Evolutionary conservation across 2,888 invertebrate species (phyloP).

Genomic region (Diarsia dahlii): DNA sequence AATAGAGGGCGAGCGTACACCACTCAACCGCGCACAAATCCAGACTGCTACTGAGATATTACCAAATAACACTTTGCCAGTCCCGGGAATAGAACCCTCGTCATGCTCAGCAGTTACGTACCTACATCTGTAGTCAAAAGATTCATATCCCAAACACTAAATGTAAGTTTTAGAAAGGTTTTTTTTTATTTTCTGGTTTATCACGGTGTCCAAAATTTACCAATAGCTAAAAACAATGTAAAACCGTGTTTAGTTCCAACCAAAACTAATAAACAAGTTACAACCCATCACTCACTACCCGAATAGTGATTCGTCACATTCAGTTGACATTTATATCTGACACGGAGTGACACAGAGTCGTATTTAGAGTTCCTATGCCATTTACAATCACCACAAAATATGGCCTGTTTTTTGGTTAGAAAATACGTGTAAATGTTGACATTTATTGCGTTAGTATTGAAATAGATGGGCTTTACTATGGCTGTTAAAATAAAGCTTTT

Average conservation of each 20-base stretch:
- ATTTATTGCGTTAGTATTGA: slow-evolving; percentile 42
- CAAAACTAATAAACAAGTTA: slow-evolving; percentile 38
- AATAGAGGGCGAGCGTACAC: too few relatives aligned
- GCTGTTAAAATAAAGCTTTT: slow-evolving; percentile 16
- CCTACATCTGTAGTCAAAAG: not conserved
- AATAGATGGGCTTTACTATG: slow-evolving; percentile 33
- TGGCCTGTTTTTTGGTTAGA: slow-evolving; percentile 36
- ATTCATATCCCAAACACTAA: not conserved
- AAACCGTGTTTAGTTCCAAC: slow-evolving; percentile 12
- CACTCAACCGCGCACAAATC: too few relatives aligned
- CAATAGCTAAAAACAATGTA: slow-evolving; percentile 4
- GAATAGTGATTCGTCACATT: slow-evolving; percentile 54
- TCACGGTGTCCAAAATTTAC: not conserved
- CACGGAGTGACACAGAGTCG: slow-evolving; percentile 37
- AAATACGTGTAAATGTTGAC: slow-evolving; percentile 45
- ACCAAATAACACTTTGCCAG: too few relatives aligned
- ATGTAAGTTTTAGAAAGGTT: not conserved
- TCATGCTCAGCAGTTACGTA: too few relatives aligned
- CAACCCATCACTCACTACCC: slow-evolving; percentile 39
- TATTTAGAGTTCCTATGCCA: slow-evolving; percentile 18
- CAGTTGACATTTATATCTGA: slow-evolving; percentile 53
- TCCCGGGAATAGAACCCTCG: too few relatives aligned
- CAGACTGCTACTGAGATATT: too few relatives aligned
- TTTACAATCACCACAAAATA: slow-evolving; percentile 34
- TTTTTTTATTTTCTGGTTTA: not conserved